Evolutionary conservation across 2,888 invertebrate species (phyloP), one percentile per base, ranked within the genome.

Genomic region (Phortica magna): DNA sequence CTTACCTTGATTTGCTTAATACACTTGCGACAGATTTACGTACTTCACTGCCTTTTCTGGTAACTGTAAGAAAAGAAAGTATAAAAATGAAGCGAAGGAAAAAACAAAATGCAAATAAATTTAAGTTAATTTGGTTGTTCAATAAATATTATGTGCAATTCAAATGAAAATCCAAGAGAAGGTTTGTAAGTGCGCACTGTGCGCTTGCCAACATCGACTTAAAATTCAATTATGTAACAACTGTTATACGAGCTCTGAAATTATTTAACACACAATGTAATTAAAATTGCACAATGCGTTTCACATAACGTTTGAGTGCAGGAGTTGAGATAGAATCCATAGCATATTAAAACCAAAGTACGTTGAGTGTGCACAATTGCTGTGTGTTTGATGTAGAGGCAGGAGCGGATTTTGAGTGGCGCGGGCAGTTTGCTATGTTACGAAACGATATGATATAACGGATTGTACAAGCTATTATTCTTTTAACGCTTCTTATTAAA

Each of bases 231-330:
- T 64, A 64, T 64, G 9, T 64, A 9, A 7, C 64, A 10, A 19
- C 22, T 19, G 22, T 22, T 19, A 19, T 61, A 9, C 14, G 48
- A 48, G 48, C 14, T 48, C 14, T 64, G 19, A 19, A 64, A 64
- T 22, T 64, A 12, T 64, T 64, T 64, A 64, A 64, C 39, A 31
- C 31, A 64, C 48, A 64, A 39, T 31, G 64, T 12, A 64, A 64
- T 64, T 64, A 64, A 64, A 64, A 64, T 64, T 14, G 39, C 64
- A 64, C 39, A 64, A 61, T 61, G 61, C 22, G 19, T 9, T 61
- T 61, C 31, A 31, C 31, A 31, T 31, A 31, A 19, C 19, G 7
- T 61, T 4, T 61, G 61, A 12, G 48, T 48, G 48, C 48, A 61
- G 61, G 10, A 61, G 61, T 22, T 61, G 61, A 61, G 19, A 17